Evolutionary conservation across 2,797 vertebrate genomes (phyloP), one percentile per base, ranked within the genome.

Genomic region (Pteronotus mesoamericanus): DNA sequence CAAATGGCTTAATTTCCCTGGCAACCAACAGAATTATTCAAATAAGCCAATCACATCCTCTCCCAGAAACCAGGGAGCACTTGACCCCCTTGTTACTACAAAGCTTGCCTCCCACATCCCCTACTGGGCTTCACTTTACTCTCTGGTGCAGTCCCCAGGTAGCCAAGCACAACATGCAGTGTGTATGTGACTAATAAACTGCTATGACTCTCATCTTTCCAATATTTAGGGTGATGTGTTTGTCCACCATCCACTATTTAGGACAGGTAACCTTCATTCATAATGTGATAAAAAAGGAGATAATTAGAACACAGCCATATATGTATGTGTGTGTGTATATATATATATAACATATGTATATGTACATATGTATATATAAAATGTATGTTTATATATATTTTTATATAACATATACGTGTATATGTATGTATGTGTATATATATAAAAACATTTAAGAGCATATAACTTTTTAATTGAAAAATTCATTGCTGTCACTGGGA

Each of bases 131-230:
- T 82, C 32, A 83, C 3, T 80, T 61, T 8, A 2, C 5, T 51
- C 8, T 39, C 39, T 22, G 29, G 14, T 15, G 15, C 8, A 59
- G 21, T 14, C 6, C 11, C 39, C 26, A 0, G 9, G n/a, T 72
- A 72, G 18, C 1, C 2, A 42, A 3, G 4, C 5, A 10, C 9
- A 48, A 39, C 32, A 32, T 29, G 2, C 8, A 4, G 11, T 12
- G 26, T 69, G 24, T 29, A 51, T 9, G 18, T 69, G 37, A 66
- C 59, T 32, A 85, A 80, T 11, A 71, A 32, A 77, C 21, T 53
- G 4, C 32, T 77, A 9, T 11, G n/a, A 72, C n/a, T 44, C 14
- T 64, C 34, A 71, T 8, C 48, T 24, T 21, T 26, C 9, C 37
- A 16, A 5, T 34, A 18, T 11, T 57, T 5, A 10, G 26, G 14